phyloP scores from a whole-genome alignment of 2,113 vertebrate species.

The Picathartes gymnocephalus region DNA sequence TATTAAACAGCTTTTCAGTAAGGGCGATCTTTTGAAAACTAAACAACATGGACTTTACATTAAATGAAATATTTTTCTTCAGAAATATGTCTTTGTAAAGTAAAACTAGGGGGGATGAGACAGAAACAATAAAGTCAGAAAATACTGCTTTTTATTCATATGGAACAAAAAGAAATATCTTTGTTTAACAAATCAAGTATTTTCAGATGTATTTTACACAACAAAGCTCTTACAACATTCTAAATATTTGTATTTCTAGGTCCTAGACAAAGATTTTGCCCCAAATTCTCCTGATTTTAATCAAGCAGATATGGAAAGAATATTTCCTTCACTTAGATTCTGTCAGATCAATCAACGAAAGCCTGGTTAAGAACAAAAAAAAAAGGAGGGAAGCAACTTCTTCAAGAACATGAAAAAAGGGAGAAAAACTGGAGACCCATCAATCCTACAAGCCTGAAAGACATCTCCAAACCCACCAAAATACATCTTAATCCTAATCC shows the following conservation, averaged over 20 bases:
- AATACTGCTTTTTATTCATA: background rate
- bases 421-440: background rate
- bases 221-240: background rate
- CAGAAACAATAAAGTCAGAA: background rate
- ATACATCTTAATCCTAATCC: background rate
- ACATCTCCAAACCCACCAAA: background rate
- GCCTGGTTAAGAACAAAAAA: background rate
- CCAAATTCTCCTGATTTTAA: background rate
- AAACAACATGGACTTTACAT: background rate
- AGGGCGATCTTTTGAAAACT: background rate
- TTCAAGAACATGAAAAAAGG: background rate
- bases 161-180: background rate
- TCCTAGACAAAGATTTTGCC: background rate
- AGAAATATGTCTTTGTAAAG: background rate
- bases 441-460: background rate
- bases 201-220: background rate
- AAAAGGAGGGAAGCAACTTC: background rate
- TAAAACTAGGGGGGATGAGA: fast-evolving
- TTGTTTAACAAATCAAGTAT: background rate
- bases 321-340: background rate
- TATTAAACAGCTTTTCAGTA: background rate
- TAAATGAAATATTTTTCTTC: background rate
- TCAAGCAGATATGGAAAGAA: fast-evolving
- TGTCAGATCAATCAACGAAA: background rate
- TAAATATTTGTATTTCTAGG: fast-evolving